phyloP scores from a whole-genome alignment of 2,888 invertebrate genomes.

The Synergus gifuensis region DNA sequence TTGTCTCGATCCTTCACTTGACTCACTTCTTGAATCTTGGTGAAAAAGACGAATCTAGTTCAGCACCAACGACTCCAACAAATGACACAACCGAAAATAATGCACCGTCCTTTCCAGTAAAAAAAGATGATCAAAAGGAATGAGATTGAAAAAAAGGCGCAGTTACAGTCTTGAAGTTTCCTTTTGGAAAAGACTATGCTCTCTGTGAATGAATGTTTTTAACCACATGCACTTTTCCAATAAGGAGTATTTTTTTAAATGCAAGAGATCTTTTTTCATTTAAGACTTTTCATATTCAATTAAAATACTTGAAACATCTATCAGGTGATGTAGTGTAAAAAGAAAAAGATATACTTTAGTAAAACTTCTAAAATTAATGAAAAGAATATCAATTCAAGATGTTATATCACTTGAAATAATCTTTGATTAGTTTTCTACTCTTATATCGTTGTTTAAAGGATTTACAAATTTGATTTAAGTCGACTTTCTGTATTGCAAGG shows the following conservation, averaged over 20 bases:
- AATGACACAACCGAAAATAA: neutral
- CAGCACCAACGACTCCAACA: neutral
- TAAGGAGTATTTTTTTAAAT: neutral
- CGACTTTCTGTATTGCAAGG: neutral
- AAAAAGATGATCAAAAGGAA: neutral
- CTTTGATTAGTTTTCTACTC: slow-evolving; percentile 24
- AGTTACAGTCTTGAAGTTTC: neutral
- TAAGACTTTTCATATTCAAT: too few species aligned
- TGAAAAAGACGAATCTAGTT: slow-evolving; percentile 49
- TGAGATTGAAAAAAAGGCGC: neutral
- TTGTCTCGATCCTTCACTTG: slow-evolving; percentile 73
- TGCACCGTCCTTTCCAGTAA: neutral
- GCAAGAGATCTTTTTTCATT: neutral
- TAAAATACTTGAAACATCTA: neutral
- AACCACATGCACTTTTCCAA: neutral
- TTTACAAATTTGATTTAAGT: neutral
- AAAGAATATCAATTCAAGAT: too few species aligned
- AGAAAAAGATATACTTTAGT: neutral
- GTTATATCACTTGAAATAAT: too few species aligned
- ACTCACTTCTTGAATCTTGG: slow-evolving; percentile 67
- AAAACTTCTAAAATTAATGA: neutral
- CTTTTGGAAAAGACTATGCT: neutral
- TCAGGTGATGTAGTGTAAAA: too few species aligned
- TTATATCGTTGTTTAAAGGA: neutral
- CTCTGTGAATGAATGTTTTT: neutral